Percentiles rank a stretch among this genome's conserved stretches.
These are phyloP conservation scores for Leucozona laternaria DNA, from an alignment of 2,888 invertebrate species.

Conservation along the genomic window DNA sequence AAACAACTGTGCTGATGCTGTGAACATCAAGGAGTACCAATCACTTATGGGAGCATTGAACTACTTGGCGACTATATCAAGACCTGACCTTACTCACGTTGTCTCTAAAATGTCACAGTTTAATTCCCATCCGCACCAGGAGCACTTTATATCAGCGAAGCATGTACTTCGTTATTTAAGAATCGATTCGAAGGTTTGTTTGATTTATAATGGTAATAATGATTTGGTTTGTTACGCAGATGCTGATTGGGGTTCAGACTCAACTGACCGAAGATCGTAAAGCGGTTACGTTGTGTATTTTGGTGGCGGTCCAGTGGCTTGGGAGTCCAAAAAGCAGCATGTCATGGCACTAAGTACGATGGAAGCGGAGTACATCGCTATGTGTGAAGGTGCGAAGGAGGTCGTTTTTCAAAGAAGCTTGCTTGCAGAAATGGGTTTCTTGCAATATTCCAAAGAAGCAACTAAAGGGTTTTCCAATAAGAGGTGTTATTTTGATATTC, in stretches of 20 bases:
- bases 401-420: slow-evolving; percentile 60
- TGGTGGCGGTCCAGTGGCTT: slow-evolving; percentile 50
- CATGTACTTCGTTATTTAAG: slow-evolving; percentile 68
- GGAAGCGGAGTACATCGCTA: slow-evolving; percentile 74
- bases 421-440: slow-evolving; percentile 57
- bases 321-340: slow-evolving; percentile 71
- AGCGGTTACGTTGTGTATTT: slow-evolving; percentile 61
- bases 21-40: slow-evolving; percentile 51
- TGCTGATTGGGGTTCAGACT: slow-evolving; percentile 72
- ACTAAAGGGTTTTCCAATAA: too few species aligned
- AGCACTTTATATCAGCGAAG: slow-evolving; percentile 71
- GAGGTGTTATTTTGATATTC: too few species aligned
- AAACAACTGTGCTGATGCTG: slow-evolving; percentile 37
- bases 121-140: slow-evolving; percentile 68
- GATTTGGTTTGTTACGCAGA: slow-evolving; percentile 69
- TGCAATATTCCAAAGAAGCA: slow-evolving; percentile 13
- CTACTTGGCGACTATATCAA: slow-evolving; percentile 62
- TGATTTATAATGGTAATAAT: slow-evolving; percentile 20
- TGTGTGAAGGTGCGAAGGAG: slow-evolving; percentile 66
- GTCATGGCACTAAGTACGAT: slow-evolving; percentile 61
- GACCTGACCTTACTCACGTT: slow-evolving; percentile 67
- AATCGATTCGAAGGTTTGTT: slow-evolving; percentile 33
- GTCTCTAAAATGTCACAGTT: slow-evolving; percentile 68
- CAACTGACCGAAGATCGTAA: slow-evolving; percentile 61
- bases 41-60: slow-evolving; percentile 63